These are phyloP conservation scores for Balaenoptera acutorostrata DNA, from an alignment of 2,113 vertebrate species.

Conservation along the genomic window DNA sequence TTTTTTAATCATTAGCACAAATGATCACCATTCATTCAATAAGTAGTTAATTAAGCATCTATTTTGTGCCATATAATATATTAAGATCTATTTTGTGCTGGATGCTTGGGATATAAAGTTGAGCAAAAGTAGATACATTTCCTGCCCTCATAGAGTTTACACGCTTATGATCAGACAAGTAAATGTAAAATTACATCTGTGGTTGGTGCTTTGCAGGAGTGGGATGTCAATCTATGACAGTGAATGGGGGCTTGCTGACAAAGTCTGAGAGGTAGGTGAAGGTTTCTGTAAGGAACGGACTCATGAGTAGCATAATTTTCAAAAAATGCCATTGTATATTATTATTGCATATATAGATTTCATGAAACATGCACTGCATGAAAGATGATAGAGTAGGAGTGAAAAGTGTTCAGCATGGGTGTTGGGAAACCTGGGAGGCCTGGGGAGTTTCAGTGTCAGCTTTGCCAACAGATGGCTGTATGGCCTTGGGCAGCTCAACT, in stretches of 20 bases:
- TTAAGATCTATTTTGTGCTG: neutral
- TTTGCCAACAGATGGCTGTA: neutral
- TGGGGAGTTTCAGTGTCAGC: neutral
- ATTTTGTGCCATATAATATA: neutral
- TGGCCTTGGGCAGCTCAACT: neutral
- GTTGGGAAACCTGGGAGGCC: neutral
- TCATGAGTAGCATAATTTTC: neutral
- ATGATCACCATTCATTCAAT: neutral
- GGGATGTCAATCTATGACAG: neutral
- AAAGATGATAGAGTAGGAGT: neutral
- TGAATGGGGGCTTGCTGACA: neutral
- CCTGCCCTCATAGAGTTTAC: neutral
- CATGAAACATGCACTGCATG: neutral
- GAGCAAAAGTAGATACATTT: neutral
- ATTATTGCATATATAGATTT: neutral
- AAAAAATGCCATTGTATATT: neutral
- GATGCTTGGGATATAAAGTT: neutral
- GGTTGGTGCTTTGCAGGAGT: neutral
- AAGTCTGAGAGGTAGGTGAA: neutral
- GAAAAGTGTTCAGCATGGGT: neutral
- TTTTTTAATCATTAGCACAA: neutral
- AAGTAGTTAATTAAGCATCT: neutral
- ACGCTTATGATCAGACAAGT: neutral
- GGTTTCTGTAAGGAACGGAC: neutral
- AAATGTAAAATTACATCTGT: neutral